phyloP scores from a whole-genome alignment of 2,888 invertebrate genomes.

The Hipparchia semele region DNA sequence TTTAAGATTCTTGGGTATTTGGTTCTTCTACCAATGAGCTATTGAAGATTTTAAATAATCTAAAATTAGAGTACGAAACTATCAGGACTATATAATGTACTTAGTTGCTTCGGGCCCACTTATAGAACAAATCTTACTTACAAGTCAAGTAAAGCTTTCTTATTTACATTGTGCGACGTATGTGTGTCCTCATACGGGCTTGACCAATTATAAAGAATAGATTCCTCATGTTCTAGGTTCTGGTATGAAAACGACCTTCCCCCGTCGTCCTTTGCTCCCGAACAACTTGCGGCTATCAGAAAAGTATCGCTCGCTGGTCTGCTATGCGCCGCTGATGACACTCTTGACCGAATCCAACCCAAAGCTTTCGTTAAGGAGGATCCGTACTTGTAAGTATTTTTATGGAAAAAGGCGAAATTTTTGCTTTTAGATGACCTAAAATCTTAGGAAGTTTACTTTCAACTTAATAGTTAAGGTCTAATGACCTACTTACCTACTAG shows the following conservation, averaged over 20 bases:
- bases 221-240: conserved; percentile 80
- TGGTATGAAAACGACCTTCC: conserved; percentile 98
- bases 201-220: not conserved
- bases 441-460: too few species aligned
- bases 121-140: too few species aligned
- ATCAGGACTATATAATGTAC: too few species aligned
- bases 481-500: too few species aligned
- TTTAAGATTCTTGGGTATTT: not conserved
- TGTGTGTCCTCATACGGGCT: too few species aligned
- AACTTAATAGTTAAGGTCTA: too few species aligned
- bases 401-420: not conserved
- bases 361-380: conserved; percentile 93
- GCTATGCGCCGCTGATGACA: conserved; percentile 89
- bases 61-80: too few species aligned
- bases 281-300: conserved; percentile 91
- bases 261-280: conserved; percentile 90
- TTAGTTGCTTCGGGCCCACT: too few species aligned
- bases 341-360: conserved; percentile 89
- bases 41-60: too few species aligned
- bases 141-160: too few species aligned
- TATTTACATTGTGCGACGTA: too few species aligned
- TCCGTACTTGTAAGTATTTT: conserved; percentile 88
- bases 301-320: conserved; percentile 91
- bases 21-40: too few species aligned
- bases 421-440: not conserved